Conservation (phyloP, 2,113 vertebrate genomes). For the Ammodytes dubius region DNA sequence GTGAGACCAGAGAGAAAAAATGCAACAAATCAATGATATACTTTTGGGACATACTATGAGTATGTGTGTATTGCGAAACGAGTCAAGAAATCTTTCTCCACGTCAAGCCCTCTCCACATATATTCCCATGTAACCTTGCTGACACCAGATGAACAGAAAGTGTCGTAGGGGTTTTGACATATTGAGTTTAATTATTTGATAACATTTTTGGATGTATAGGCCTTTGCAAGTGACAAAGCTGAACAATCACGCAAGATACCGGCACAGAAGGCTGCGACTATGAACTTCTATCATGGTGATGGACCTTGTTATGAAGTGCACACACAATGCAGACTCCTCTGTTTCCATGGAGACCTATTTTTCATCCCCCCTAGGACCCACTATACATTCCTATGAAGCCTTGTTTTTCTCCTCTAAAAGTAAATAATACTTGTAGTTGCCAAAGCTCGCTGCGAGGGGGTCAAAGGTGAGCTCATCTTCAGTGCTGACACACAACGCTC, state of each 20-base stretch:
- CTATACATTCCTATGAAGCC: constrained; percentile 30
- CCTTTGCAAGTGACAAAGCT: not conserved
- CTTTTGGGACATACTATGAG: constrained; percentile 63
- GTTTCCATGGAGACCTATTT: constrained; percentile 81
- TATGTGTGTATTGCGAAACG: constrained; percentile 76
- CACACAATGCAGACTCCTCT: constrained; percentile 63
- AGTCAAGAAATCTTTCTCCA: constrained; percentile 60
- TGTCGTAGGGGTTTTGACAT: constrained; percentile 34
- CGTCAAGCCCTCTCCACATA: constrained; percentile 10
- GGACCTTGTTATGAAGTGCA: constrained; percentile 57
- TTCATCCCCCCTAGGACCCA: constrained; percentile 51
- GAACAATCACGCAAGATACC: constrained; percentile 15
- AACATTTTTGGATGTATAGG: too few species aligned
- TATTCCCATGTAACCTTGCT: constrained; percentile 30
- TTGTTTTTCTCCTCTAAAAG: constrained; percentile 4
- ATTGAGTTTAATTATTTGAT: constrained; percentile 14
- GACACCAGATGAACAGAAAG: constrained; percentile 37
- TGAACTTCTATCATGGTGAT: constrained; percentile 50
- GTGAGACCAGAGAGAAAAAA: constrained; percentile 59
- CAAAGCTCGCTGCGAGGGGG: not conserved
- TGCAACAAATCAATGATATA: constrained; percentile 76
- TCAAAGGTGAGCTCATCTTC: constrained; percentile 53
- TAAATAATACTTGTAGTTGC: constrained; percentile 24
- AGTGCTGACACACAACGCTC: constrained; percentile 1
- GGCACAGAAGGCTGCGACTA: constrained; percentile 21